Evolutionary conservation across 2,888 invertebrate genomes (phyloP).

Genomic region (Hirtodrosophila histrioides): DNA sequence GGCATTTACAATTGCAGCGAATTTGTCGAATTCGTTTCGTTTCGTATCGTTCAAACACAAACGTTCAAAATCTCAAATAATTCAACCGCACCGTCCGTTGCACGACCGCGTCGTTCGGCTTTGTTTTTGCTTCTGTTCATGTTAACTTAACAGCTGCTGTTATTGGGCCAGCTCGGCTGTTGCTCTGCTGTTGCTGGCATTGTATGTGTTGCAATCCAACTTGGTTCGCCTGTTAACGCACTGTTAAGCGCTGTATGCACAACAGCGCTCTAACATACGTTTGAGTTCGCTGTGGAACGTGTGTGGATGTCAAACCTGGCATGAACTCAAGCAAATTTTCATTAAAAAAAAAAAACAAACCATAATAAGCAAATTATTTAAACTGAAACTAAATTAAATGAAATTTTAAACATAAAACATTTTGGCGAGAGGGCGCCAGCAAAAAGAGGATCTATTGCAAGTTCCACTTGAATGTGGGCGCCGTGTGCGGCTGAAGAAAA

Average conservation of each 20-base stretch:
- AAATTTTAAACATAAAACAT: no score
- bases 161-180: slow-evolving; percentile 18
- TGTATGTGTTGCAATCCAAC: slow-evolving; percentile 35
- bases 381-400: no score
- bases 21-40: slow-evolving; percentile 22
- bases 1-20: slow-evolving; percentile 55
- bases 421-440: neutral
- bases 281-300: slow-evolving; percentile 54
- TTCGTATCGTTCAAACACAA: slow-evolving; percentile 19
- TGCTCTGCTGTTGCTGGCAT: slow-evolving; percentile 8
- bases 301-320: slow-evolving; percentile 46
- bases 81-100: slow-evolving; percentile 51
- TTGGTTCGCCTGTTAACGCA: slow-evolving; percentile 27
- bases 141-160: slow-evolving; percentile 29
- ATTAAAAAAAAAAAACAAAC: no score
- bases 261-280: slow-evolving; percentile 7
- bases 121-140: slow-evolving; percentile 56
- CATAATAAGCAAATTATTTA: no score
- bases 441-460: neutral
- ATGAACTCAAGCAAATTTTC: no score
- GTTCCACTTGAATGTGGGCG: slow-evolving; percentile 35
- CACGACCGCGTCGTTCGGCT: slow-evolving; percentile 58
- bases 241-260: slow-evolving; percentile 19
- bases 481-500: slow-evolving; percentile 13
- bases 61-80: slow-evolving; percentile 23